A percentile compares a stretch with the other conserved stretches of the same genome.
These are phyloP conservation scores for Pseudolycoriella hygida DNA, from an alignment of 2,888 invertebrate genomes.

Conservation along the genomic window DNA sequence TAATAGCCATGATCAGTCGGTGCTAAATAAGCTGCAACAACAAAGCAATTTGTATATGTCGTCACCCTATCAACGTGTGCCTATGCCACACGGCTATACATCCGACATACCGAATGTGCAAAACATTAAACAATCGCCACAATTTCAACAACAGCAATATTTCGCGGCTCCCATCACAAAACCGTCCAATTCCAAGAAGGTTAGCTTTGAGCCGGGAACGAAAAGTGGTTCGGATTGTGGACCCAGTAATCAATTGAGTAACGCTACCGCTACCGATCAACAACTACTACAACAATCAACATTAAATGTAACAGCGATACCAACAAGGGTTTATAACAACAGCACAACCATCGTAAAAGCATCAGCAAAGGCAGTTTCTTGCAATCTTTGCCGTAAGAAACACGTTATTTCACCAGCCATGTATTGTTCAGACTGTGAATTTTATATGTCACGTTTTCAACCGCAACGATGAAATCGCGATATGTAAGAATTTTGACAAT, in stretches of 20 bases:
- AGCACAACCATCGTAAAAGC: constrained; percentile 29
- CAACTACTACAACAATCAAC: constrained; percentile 11
- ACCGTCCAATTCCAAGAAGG: constrained; percentile 34
- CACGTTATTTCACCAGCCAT: constrained; percentile 56
- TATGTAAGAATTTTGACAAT: no score
- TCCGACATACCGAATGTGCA: constrained; percentile 16
- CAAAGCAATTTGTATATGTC: constrained; percentile 35
- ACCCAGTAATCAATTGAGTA: constrained; percentile 14
- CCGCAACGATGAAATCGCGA: constrained; percentile 28
- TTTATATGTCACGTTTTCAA: constrained; percentile 75
- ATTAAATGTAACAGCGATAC: constrained; percentile 25
- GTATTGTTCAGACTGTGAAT: constrained; percentile 83
- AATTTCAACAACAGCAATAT: constrained; percentile 18
- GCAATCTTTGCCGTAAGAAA: constrained; percentile 77
- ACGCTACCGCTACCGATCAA: constrained; percentile 15
- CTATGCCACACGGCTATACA: constrained; percentile 31
- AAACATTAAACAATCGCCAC: neutral
- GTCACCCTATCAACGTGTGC: constrained; percentile 43
- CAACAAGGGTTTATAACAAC: constrained; percentile 25
- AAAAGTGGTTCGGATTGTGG: constrained; percentile 38
- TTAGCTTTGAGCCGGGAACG: constrained; percentile 55
- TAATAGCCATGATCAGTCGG: neutral
- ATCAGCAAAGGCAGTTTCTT: constrained; percentile 44
- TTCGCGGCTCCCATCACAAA: constrained; percentile 3
- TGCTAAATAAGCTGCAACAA: constrained; percentile 20